Base-by-base conservation (phyloP, 2,888 invertebrate species). In the Xiphydria camelus region DNA sequence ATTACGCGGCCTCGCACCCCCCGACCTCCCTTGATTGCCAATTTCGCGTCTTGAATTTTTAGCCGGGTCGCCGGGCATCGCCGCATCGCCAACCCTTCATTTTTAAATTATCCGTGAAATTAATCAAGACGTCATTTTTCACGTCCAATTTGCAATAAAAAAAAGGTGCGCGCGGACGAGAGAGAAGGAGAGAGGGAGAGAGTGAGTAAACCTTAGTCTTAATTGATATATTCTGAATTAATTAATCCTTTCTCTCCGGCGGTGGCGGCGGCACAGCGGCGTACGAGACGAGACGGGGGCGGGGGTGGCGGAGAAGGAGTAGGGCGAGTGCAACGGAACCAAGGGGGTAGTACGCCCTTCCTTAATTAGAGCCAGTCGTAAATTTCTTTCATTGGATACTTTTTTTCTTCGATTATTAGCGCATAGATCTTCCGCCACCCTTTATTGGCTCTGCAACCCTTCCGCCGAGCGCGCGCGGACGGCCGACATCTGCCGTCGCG, bases 61-160 rank as follows among this genome's bases (percentile, higher is more conserved):
- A 73, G 71, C 67, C 66, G 48, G 51, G 62, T 56, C 53, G 54
- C 42, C 60, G 56, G 55, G n/a, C n/a, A n/a, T n/a, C n/a, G n/a
- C n/a, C n/a, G 32, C 43, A 44, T 38, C 53, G 56, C 65, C 68
- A 70, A 69, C 70, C 71, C 72, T 73, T 75, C 75, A 70, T 74
- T 75, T 75, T 73, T 72, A 74, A 75, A 75, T 75, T 74, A 75
- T 75, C 75, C 73, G 69, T 64, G 63, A 75, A 73, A 75, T 75
- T 75, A 75, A 75, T 75, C 74, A 75, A 74, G 75, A 74, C 73
- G 70, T 75, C 75, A 75, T 75, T 75, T 75, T 75, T 75, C 75
- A 75, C 74, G 75, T 75, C 74, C 73, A 75, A 75, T 75, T 75
- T 75, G 70, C 73, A 74, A 75, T 75, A 72, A 73, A 72, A 70